A percentile compares a stretch with the other conserved stretches of the same genome.
Conservation (phyloP, 2,113 vertebrate species). For the Heterotilapia buettikoferi region DNA sequence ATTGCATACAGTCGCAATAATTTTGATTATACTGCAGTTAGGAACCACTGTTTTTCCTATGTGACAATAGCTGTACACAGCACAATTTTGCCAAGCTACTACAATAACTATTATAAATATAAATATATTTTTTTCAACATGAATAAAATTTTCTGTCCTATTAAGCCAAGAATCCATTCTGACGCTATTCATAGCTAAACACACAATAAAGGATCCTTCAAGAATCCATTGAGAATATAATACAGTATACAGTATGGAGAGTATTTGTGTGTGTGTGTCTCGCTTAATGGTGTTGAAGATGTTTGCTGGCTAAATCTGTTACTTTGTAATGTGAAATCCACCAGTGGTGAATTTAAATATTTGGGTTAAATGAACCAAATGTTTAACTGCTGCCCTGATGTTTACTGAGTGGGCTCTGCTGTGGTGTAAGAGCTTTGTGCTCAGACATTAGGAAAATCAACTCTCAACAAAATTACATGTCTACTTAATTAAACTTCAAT, state of each 20-base stretch:
- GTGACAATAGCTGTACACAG: background rate
- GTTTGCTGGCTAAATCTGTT: background rate
- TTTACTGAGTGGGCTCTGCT: background rate
- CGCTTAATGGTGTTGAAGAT: background rate
- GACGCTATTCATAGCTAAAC: background rate
- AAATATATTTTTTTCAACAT: background rate
- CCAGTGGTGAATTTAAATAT: background rate
- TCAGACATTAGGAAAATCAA: constrained; percentile 8
- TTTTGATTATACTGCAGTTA: background rate
- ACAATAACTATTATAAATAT: background rate
- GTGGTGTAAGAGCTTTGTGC: background rate
- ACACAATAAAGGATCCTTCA: background rate
- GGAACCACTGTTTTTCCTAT: background rate
- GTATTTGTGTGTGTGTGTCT: background rate
- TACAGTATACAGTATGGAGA: background rate
- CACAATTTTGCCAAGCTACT: background rate
- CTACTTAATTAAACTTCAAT: constrained; percentile 4
- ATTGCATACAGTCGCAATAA: background rate
- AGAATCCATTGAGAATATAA: background rate
- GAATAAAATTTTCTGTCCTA: background rate
- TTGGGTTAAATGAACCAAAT: background rate
- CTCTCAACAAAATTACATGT: background rate
- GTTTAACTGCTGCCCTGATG: background rate
- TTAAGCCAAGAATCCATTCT: background rate
- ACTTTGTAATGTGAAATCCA: background rate